These are phyloP conservation scores for Phyllostomus discolor DNA, from an alignment of 2,113 vertebrate species.

Conservation along the genomic window DNA sequence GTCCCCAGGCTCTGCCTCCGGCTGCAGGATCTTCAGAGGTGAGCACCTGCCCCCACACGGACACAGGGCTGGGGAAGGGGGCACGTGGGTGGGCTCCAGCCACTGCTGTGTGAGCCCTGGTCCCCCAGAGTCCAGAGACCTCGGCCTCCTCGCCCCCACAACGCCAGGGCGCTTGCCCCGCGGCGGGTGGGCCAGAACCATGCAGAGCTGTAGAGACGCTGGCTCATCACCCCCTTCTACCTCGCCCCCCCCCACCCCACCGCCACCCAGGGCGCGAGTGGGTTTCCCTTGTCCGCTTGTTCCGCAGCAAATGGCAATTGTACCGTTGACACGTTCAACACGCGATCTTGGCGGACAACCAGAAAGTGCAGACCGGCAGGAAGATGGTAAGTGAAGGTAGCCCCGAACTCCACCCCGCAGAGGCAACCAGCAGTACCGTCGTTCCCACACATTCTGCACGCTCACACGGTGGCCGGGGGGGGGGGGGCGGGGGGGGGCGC, in stretches of 20 bases:
- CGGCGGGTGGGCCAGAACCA: not conserved
- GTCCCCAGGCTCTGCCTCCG: not conserved
- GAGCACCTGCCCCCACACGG: accelerated
- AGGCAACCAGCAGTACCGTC: not conserved
- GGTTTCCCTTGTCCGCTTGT: accelerated
- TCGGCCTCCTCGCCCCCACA: too few relatives aligned
- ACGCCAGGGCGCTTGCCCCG: too few relatives aligned
- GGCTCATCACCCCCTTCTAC: not conserved
- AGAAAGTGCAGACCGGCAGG: not conserved
- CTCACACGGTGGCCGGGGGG: not conserved
- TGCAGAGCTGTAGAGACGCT: not conserved
- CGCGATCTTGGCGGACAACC: accelerated
- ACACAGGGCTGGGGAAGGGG: not conserved
- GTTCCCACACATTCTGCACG: accelerated
- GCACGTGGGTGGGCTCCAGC: not conserved
- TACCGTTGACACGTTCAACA: too few relatives aligned
- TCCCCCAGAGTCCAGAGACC: not conserved
- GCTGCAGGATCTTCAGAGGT: not conserved
- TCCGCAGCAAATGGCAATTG: not conserved
- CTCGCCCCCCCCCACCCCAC: not conserved
- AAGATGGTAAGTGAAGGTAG: not conserved
- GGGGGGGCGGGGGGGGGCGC: not conserved
- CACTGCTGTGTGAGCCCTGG: not conserved
- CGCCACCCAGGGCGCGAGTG: not conserved
- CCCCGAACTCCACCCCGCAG: not conserved